These are phyloP conservation scores for Calidris pygmaea DNA, from an alignment of 2,113 vertebrate genomes.

Conservation along the genomic window DNA sequence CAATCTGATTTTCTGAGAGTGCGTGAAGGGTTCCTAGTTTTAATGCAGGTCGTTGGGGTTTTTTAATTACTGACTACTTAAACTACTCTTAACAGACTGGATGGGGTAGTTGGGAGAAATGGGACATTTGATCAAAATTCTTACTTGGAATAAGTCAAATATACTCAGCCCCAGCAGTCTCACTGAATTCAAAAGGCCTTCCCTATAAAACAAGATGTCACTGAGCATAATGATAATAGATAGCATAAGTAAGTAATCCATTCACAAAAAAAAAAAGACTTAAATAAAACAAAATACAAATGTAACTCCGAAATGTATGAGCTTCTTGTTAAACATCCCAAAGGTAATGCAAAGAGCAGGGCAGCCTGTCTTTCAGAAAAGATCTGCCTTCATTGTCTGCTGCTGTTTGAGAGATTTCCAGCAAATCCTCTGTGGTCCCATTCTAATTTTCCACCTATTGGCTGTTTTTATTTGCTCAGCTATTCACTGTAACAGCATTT, in stretches of 20 bases:
- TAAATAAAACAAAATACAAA: neutral
- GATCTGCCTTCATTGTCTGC: neutral
- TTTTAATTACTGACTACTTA: neutral
- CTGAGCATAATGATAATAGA: neutral
- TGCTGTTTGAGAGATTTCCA: neutral
- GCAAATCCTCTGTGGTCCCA: neutral
- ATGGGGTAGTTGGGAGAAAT: neutral
- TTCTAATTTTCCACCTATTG: conserved; percentile 27
- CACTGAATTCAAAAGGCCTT: neutral
- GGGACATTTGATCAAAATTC: neutral
- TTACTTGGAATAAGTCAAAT: neutral
- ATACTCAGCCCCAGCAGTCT: neutral
- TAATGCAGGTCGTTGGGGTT: neutral
- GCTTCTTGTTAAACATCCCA: neutral
- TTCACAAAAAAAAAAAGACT: neutral
- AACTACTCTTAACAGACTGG: neutral
- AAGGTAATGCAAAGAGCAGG: neutral
- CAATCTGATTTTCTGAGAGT: neutral
- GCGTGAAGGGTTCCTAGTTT: neutral
- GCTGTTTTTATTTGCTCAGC: conserved; percentile 22
- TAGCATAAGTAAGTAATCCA: neutral
- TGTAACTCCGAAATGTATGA: neutral
- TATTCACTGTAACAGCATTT: neutral
- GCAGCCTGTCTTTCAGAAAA: neutral
- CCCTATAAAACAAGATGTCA: neutral